phyloP scores from a whole-genome alignment of 1,140 invertebrate genomes.

The Bombus huntii region DNA sequence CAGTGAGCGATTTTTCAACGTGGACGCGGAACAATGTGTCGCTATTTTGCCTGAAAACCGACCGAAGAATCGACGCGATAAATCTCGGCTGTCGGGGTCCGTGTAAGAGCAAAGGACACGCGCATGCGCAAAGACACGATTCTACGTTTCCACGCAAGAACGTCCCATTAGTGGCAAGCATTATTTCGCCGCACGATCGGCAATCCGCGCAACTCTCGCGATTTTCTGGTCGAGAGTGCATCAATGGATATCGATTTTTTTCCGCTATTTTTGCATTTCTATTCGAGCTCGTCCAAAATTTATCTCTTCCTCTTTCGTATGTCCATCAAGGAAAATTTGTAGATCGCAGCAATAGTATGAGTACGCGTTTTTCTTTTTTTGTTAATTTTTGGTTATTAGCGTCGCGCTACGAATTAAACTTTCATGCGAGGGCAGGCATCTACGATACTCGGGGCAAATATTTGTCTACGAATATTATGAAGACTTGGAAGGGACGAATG shows the following conservation, averaged over 20 bases:
- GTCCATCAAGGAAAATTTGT: too few species aligned
- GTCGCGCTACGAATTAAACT: too few species aligned
- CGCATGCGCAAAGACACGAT: conserved; percentile 20
- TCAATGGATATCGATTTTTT: neutral
- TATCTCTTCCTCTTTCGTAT: neutral
- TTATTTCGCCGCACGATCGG: conserved; percentile 19
- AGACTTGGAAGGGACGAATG: too few species aligned
- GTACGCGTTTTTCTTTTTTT: too few species aligned
- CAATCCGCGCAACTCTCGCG: too few species aligned
- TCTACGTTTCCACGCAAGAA: neutral
- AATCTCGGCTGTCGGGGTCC: conserved; percentile 6
- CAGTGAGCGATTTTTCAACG: conserved; percentile 13
- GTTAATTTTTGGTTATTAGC: too few species aligned
- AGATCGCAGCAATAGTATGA: too few species aligned
- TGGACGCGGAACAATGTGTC: conserved; percentile 33
- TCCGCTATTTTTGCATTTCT: neutral
- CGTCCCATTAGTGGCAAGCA: conserved; percentile 28
- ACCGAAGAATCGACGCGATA: conserved; percentile 42
- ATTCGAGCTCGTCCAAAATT: too few species aligned
- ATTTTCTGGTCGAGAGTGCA: neutral
- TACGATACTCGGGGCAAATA: too few species aligned
- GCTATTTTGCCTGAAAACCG: conserved; percentile 36
- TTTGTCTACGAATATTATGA: too few species aligned
- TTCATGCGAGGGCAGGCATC: too few species aligned
- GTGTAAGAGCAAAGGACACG: neutral